Conservation (phyloP, 2,797 vertebrate genomes). For the Eulemur rubriventer region DNA sequence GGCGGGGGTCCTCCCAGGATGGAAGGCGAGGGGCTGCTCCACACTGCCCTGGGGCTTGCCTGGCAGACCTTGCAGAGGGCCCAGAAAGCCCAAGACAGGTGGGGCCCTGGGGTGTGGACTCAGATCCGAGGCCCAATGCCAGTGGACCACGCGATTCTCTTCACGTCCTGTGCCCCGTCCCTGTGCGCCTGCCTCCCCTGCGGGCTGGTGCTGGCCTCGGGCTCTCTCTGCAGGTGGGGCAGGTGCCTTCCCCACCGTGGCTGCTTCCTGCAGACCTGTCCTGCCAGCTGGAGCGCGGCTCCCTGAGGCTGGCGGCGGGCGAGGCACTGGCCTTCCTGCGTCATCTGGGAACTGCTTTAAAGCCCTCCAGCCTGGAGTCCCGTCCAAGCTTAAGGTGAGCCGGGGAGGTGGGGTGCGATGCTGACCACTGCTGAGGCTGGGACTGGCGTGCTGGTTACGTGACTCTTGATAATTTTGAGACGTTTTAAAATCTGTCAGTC, state of each 20-base stretch:
- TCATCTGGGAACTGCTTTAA: background rate
- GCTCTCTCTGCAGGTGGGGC: background rate
- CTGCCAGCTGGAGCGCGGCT: background rate
- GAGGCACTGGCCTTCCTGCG: background rate
- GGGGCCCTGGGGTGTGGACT: too few species aligned
- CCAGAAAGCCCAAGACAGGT: too few species aligned
- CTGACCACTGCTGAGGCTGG: background rate
- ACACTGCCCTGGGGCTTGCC: too few species aligned
- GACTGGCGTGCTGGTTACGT: background rate
- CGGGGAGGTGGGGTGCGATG: fast-evolving
- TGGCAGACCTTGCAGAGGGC: too few species aligned
- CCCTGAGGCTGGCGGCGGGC: background rate
- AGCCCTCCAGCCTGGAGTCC: background rate
- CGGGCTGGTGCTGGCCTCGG: background rate
- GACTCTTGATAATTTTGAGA: background rate
- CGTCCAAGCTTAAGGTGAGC: too few species aligned
- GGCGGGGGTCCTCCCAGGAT: background rate
- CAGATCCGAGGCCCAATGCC: too few species aligned
- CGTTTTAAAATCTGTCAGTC: background rate
- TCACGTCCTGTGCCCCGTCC: background rate
- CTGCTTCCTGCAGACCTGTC: background rate
- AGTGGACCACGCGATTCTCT: background rate
- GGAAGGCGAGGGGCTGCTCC: background rate
- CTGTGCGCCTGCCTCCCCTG: background rate
- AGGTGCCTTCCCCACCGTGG: background rate